phyloP scores from a whole-genome alignment of 2,113 vertebrate species.

The Pelecanus crispus region DNA sequence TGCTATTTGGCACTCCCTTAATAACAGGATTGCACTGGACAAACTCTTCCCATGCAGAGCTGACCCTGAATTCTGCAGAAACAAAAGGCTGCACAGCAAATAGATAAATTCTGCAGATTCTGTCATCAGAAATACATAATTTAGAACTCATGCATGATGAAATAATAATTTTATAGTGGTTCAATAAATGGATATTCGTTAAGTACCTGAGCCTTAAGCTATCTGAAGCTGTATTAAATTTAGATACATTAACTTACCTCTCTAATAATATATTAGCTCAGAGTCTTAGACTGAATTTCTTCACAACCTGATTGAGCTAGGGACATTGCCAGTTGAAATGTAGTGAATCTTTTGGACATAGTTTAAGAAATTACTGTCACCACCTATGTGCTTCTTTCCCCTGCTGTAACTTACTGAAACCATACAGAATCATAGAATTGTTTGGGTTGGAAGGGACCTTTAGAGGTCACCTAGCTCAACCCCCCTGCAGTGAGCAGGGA shows the following conservation, averaged over 20 bases:
- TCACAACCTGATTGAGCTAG: neutral
- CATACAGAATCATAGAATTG: too few relatives aligned
- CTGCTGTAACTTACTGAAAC: neutral
- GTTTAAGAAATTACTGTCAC: neutral
- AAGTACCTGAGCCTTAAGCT: neutral
- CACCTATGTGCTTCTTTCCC: fast-evolving
- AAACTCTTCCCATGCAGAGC: neutral
- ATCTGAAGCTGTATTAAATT: neutral
- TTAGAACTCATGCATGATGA: neutral
- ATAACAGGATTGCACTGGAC: fast-evolving
- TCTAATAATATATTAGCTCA: neutral
- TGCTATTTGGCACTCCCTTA: neutral
- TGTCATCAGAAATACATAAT: neutral
- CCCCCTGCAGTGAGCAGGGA: too few relatives aligned
- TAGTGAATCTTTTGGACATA: neutral
- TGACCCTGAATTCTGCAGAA: neutral
- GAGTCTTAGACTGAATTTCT: neutral
- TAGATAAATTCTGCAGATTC: neutral
- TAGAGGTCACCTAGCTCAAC: too few relatives aligned
- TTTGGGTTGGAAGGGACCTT: too few relatives aligned
- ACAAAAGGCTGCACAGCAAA: neutral
- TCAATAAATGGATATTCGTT: neutral
- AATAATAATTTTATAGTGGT: neutral
- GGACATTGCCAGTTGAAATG: neutral
- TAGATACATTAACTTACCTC: neutral